Evolutionary conservation across 2,797 vertebrate species (phyloP).

Genomic region (Acanthurus leucopareius): DNA sequence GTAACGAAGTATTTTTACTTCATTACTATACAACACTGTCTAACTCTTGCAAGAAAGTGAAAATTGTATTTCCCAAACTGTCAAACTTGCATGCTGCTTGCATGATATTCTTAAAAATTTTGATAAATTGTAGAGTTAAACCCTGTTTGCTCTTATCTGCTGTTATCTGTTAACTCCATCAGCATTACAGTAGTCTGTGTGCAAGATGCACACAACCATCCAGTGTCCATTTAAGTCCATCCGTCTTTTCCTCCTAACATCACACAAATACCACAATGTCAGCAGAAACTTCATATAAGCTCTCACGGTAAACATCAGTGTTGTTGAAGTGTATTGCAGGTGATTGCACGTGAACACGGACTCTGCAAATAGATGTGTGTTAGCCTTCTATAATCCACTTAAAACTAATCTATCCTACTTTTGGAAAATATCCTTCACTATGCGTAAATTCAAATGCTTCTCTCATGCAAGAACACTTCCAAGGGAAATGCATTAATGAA

Average conservation of each 20-base stretch:
- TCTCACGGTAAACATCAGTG: not conserved
- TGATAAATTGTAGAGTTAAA: no score
- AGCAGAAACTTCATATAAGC: not conserved
- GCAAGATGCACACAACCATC: not conserved
- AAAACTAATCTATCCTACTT: conserved; percentile 68
- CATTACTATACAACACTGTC: no score
- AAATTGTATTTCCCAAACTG: no score
- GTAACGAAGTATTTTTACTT: no score
- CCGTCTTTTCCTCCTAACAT: not conserved
- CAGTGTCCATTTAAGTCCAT: not conserved
- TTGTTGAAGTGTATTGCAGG: conserved; percentile 13
- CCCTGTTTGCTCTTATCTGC: no score
- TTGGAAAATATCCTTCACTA: conserved; percentile 38
- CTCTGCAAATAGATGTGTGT: conserved; percentile 52
- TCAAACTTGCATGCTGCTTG: not conserved
- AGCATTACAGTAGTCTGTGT: not conserved
- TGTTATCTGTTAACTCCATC: not conserved
- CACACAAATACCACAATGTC: not conserved
- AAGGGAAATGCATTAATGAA: not conserved
- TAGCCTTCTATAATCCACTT: conserved; percentile 69
- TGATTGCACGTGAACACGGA: conserved; percentile 45
- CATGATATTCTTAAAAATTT: not conserved
- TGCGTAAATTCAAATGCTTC: conserved; percentile 36
- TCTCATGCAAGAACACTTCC: not conserved
- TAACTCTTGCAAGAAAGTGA: no score